Evolutionary conservation across 92 coral and sea anemone genomes (phyloP).

Genomic region (Nematostella vectensis): DNA sequence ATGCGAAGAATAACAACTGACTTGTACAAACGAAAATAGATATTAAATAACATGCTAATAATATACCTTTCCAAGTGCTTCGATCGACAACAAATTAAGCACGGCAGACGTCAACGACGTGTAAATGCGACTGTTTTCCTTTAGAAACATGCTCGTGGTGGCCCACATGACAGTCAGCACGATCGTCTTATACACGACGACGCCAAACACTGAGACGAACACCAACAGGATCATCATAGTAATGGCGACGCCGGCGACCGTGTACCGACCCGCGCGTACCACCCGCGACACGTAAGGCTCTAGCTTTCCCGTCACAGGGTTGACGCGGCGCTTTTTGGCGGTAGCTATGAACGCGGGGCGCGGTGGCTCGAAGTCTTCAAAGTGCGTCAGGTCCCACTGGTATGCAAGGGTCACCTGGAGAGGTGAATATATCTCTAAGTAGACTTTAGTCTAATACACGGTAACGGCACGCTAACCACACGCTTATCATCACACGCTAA

Average conservation of each 20-base stretch:
- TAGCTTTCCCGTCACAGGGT: constrained; percentile 38
- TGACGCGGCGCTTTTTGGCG: constrained; percentile 16
- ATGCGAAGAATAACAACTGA: too few species aligned
- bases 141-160: constrained; percentile 1
- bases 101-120: constrained; percentile 15
- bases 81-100: constrained; percentile 12
- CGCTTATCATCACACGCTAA: too few species aligned
- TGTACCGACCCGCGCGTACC: constrained; percentile 19
- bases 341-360: constrained; percentile 43
- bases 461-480: too few species aligned
- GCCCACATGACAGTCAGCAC: constrained; percentile 10
- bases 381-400: constrained; percentile 43
- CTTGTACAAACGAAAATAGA: too few species aligned
- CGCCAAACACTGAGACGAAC: constrained; percentile 21
- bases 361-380: constrained; percentile 48
- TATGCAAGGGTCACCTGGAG: constrained; percentile 14
- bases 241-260: constrained; percentile 21
- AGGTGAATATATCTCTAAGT: neutral
- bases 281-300: constrained; percentile 37
- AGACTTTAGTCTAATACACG: too few species aligned
- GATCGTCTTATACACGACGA: constrained; percentile 13
- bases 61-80: constrained; percentile 13
- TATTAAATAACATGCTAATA: too few species aligned
- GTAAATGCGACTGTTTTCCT: constrained; percentile 11
- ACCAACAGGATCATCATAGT: constrained; percentile 32